Conservation (phyloP, 2,888 invertebrate species). For the Brachyptera putata region DNA sequence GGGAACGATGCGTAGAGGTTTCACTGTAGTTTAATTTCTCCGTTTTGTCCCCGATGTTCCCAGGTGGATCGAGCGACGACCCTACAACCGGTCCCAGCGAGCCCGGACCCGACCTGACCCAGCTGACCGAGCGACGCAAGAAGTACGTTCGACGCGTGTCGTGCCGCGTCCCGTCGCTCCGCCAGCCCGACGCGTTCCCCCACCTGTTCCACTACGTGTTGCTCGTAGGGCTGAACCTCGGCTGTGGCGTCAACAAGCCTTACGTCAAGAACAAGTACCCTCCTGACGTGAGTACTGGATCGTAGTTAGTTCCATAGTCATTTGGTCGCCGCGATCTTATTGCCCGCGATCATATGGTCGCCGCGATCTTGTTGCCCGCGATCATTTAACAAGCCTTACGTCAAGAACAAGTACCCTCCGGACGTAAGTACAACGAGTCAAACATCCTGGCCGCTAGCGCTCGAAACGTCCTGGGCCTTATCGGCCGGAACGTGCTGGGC, state of each 20-base stretch:
- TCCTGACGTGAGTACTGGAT: conserved; percentile 51
- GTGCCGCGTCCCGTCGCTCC: conserved; percentile 28
- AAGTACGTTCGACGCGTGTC: conserved; percentile 62
- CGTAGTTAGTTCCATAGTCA: no score
- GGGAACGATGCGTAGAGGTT: no score
- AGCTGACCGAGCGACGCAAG: conserved; percentile 59
- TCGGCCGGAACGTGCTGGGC: no score
- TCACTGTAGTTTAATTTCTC: no score
- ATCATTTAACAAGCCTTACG: conserved; percentile 61
- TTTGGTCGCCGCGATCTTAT: no score
- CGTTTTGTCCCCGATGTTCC: no score
- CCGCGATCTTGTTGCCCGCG: no score
- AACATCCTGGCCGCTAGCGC: no score
- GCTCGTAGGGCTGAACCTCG: conserved; percentile 61
- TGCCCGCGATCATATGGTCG: no score
- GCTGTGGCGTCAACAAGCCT: conserved; percentile 50
- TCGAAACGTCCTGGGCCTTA: no score
- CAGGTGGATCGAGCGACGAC: no score
- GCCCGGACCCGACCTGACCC: conserved; percentile 30
- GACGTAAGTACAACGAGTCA: conserved; percentile 61
- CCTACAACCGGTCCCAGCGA: no score
- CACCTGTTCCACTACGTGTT: conserved; percentile 64
- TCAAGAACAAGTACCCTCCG: conserved; percentile 65
- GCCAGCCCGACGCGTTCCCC: conserved; percentile 1
- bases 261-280: conserved; percentile 70